Conservation (phyloP, 2,888 invertebrate genomes). For the Conistra vaccinii region DNA sequence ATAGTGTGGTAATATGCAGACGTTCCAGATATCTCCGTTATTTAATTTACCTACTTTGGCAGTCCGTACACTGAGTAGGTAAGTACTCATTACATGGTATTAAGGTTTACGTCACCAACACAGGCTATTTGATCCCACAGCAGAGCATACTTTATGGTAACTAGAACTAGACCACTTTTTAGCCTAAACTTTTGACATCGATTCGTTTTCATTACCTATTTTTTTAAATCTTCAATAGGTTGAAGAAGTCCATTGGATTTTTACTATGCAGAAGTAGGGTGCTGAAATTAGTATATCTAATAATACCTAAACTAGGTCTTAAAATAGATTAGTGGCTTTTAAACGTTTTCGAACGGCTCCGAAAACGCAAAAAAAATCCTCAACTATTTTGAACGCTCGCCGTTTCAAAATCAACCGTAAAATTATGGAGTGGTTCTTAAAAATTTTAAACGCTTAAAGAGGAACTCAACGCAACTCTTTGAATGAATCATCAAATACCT, state of each 20-base stretch:
- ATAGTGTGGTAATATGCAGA: constrained; percentile 42
- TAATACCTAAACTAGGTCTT: constrained; percentile 14
- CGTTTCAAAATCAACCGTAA: constrained; percentile 10
- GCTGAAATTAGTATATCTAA: not conserved
- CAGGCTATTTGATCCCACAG: not conserved
- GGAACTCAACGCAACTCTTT: constrained; percentile 11
- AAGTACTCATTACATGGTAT: not conserved
- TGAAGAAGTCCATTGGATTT: not conserved
- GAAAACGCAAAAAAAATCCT: too few species aligned
- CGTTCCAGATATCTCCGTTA: constrained; percentile 46
- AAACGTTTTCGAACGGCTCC: constrained; percentile 35
- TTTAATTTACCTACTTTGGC: constrained; percentile 38
- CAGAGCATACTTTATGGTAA: not conserved
- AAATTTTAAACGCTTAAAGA: constrained; percentile 40
- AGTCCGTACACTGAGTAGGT: constrained; percentile 2
- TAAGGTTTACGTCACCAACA: not conserved
- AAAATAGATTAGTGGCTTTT: constrained; percentile 4
- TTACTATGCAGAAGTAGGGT: constrained; percentile 10
- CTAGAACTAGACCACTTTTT: not conserved
- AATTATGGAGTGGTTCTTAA: constrained; percentile 23
- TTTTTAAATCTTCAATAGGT: not conserved
- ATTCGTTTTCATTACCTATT: not conserved
- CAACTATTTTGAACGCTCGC: constrained; percentile 32
- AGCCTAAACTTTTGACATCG: not conserved
- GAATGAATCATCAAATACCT: constrained; percentile 57